Evolutionary conservation across 2,797 vertebrate species (phyloP).

Genomic region (Stomatorhinus walkeri): DNA sequence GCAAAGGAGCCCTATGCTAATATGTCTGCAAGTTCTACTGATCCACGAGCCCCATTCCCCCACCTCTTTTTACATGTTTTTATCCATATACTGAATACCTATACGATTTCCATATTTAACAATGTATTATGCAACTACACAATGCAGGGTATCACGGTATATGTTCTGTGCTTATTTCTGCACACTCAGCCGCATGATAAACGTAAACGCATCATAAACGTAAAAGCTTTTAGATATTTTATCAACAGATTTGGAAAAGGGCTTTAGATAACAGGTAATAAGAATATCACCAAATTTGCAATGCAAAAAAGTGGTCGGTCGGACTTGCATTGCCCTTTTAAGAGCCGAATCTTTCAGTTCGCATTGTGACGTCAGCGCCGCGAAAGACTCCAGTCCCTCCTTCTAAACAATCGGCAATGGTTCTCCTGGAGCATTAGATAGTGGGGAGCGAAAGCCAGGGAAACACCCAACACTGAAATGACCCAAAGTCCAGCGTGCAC

Average conservation of each 20-base stretch:
- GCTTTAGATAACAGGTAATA: not conserved
- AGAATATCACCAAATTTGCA: not conserved
- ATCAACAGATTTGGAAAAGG: not conserved
- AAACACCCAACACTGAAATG: conserved; percentile 46
- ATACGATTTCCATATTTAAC: not conserved
- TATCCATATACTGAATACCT: not conserved
- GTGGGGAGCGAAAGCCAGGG: conserved; percentile 40
- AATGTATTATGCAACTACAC: not conserved
- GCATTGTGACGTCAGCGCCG: conserved; percentile 67
- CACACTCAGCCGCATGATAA: not conserved
- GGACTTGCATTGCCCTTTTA: conserved; percentile 64
- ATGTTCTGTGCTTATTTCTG: not conserved
- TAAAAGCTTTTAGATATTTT: not conserved
- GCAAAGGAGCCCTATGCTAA: not conserved
- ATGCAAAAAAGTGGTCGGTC: not conserved
- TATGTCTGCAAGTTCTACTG: not conserved
- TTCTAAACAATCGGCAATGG: conserved; percentile 48
- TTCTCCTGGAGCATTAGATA: conserved; percentile 52
- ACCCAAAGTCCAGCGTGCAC: conserved; percentile 42
- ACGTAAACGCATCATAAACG: not conserved
- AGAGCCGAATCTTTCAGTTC: conserved; percentile 58
- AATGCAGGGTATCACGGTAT: not conserved
- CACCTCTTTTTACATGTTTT: not conserved
- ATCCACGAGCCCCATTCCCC: not conserved
- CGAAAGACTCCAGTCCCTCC: conserved; percentile 54